Evolutionary conservation across 2,113 vertebrate genomes (phyloP), one percentile per base, ranked within the genome.

Genomic region (Pseudorasbora parva): DNA sequence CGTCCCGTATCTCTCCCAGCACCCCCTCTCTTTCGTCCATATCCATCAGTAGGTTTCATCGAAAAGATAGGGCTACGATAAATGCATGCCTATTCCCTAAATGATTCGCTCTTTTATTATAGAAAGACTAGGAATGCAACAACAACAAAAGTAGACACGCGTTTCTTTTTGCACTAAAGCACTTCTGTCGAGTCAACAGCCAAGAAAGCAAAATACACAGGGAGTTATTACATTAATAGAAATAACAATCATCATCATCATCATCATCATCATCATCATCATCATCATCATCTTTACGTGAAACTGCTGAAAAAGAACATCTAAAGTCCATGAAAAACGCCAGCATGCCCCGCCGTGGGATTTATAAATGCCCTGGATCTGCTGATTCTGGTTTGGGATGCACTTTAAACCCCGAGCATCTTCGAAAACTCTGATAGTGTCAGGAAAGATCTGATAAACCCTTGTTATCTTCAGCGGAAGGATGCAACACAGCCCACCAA

Each of bases 1-100:
- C 56, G 47, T 72, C 84, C 83, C 82, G 78, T 68, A 47, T 79
- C 66, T 25, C 27, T 83, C 64, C 51, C n/a, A 82, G 37, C 59
- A 51, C 21, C 9, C 62, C 27, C 59, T 57, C 72, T 21, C 82
- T 12, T 12, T 33, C 59, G 23, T 47, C 1, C 25, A 66, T 49
- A 27, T 62, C 71, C 15, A 78, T 78, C 37, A 15, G 12, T n/a
- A 77, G 57, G 57, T 80, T 49, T 51, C 10, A 66, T 80, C 41
- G 51, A 11, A 83, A 19, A 14, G 7, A 80, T 33, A 19, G 17
- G 17, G 15, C 43, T 25, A n/a, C 2, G 12, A 43, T 25, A 7
- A 57, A n/a, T 14, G 21, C 30, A 25, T 76, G 30, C 30, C 51
- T 2, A 6, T 43, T 17, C 75, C 54, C 56, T 25, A 60, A 23